Conservation (phyloP, 2,113 vertebrate genomes). For the Chauna torquata region DNA sequence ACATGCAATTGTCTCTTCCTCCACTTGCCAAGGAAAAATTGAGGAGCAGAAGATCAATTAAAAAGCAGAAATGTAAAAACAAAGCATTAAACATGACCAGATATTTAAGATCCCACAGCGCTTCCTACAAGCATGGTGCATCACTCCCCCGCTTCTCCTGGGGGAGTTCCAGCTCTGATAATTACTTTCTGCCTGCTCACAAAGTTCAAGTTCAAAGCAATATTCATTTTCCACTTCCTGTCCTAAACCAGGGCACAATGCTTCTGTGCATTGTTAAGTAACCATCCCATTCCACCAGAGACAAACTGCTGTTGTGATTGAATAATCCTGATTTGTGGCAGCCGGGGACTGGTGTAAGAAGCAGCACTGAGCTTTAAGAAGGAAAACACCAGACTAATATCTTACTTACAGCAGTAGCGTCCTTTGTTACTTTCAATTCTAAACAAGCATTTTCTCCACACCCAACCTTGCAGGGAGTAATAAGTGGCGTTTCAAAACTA, state of each 20-base stretch:
- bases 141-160: background rate
- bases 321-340: background rate
- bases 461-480: background rate
- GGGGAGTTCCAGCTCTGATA: conserved; percentile 9
- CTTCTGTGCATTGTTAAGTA: background rate
- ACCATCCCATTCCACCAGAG: background rate
- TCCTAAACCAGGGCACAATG: conserved; percentile 1
- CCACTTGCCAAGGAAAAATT: background rate
- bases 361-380: background rate
- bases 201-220: conserved; percentile 62
- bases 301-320: background rate
- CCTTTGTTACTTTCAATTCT: background rate
- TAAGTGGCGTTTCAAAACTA: background rate
- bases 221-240: conserved; percentile 61
- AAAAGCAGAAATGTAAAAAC: conserved; percentile 47
- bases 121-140: background rate
- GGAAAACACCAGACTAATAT: background rate
- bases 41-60: background rate
- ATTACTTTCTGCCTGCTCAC: conserved; percentile 41
- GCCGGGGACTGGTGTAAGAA: background rate
- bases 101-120: conserved; percentile 26
- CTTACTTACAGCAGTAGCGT: background rate
- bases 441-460: background rate
- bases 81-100: background rate
- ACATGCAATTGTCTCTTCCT: background rate